A percentile compares a stretch with the other conserved stretches of the same genome.
Conservation (phyloP, 2,888 invertebrate species). For the Clanis bilineata region DNA sequence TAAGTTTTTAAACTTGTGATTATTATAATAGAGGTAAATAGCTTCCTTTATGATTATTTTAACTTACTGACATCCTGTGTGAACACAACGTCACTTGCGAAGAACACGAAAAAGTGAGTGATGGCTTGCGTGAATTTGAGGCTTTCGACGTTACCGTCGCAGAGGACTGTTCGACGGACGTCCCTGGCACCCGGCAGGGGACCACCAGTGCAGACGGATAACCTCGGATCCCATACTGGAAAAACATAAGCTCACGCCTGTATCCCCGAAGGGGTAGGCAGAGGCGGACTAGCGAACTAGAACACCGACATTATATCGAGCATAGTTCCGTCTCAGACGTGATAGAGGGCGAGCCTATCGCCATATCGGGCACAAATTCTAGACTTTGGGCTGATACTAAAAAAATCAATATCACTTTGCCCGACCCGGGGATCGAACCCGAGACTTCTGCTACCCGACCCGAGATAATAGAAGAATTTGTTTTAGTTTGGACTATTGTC, state of each 20-base stretch:
- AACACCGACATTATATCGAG: not conserved
- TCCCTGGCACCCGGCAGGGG: not conserved
- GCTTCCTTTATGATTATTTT: too few relatives aligned
- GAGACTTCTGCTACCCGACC: too few relatives aligned
- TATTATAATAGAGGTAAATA: conserved; percentile 15
- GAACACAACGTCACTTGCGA: conserved; percentile 40
- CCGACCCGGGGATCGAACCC: too few relatives aligned
- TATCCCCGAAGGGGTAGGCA: not conserved
- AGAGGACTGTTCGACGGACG: not conserved
- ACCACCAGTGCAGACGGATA: not conserved
- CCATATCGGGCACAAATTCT: not conserved
- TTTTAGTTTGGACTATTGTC: too few relatives aligned
- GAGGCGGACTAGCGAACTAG: not conserved
- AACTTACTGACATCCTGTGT: conserved; percentile 48
- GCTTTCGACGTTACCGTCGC: conserved; percentile 44
- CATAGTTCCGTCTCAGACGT: not conserved
- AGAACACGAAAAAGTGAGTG: conserved; percentile 37
- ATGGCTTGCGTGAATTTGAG: conserved; percentile 35
- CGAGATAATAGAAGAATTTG: too few relatives aligned
- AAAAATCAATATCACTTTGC: too few relatives aligned
- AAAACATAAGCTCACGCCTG: not conserved
- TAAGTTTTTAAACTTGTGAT: not conserved
- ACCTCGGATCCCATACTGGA: conserved; percentile 19
- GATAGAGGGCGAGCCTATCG: not conserved
- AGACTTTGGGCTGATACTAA: too few relatives aligned